These are phyloP conservation scores for Therioaphis trifolii DNA, from an alignment of 2,888 invertebrate genomes.

Conservation along the genomic window DNA sequence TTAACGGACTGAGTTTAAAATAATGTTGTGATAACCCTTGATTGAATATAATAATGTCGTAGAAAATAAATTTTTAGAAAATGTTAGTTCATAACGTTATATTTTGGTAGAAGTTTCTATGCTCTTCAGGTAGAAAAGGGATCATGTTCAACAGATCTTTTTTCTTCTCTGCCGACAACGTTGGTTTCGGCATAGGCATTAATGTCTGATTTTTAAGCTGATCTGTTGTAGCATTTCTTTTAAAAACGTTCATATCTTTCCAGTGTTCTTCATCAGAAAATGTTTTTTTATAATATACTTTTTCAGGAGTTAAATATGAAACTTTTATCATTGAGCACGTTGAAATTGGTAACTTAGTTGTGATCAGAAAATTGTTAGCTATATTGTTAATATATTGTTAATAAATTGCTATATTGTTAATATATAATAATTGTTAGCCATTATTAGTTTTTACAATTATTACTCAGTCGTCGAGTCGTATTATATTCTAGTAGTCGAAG, in stretches of 20 bases:
- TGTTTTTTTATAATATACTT: constrained; percentile 16
- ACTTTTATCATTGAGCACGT: constrained; percentile 7
- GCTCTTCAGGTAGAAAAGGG: constrained; percentile 10
- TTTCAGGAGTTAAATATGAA: constrained; percentile 3
- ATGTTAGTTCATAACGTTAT: too few relatives aligned
- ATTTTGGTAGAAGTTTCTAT: too few relatives aligned
- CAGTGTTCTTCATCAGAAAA: constrained; percentile 17
- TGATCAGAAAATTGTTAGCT: constrained; percentile 4
- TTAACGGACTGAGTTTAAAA: too few relatives aligned
- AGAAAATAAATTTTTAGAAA: too few relatives aligned
- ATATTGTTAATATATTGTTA: too few relatives aligned
- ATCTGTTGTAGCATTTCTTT: constrained; percentile 2
- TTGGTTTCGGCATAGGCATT: constrained; percentile 6
- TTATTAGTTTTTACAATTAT: too few relatives aligned
- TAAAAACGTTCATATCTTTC: constrained; percentile 2
- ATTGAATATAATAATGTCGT: too few relatives aligned
- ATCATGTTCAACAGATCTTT: constrained; percentile 19
- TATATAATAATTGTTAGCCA: too few relatives aligned
- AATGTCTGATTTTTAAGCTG: constrained; percentile 13
- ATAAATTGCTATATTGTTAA: too few relatives aligned
- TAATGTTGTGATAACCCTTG: too few relatives aligned
- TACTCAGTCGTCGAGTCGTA: background rate
- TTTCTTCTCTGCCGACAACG: constrained; percentile 13
- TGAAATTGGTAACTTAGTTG: constrained; percentile 11
- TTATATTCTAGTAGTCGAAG: too few relatives aligned